Evolutionary conservation across 2,888 invertebrate species (phyloP).

Genomic region (Lasioglossum marginatum): DNA sequence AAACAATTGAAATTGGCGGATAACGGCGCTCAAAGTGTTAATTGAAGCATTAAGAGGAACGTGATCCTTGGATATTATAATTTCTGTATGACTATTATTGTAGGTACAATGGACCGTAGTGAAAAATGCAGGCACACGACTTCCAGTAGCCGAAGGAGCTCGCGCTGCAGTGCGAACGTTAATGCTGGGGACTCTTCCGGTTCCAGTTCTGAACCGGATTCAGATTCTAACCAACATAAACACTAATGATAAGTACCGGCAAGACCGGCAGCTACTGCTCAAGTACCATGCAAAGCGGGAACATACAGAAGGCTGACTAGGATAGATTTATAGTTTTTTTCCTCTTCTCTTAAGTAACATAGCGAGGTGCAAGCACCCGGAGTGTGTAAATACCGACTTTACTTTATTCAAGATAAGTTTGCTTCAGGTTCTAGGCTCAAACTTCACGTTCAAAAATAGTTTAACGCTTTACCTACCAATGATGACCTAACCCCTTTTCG

Average conservation of each 20-base stretch:
- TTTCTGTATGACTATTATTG: constrained; percentile 71
- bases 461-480: neutral
- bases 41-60: neutral
- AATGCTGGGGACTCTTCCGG: constrained; percentile 82
- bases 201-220: constrained; percentile 83
- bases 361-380: constrained; percentile 36
- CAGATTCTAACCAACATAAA: constrained; percentile 80
- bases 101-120: constrained; percentile 83
- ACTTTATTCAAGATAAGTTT: constrained; percentile 33
- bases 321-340: constrained; percentile 76
- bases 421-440: constrained; percentile 4
- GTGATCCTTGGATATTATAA: constrained; percentile 47
- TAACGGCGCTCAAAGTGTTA: neutral
- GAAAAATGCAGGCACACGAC: constrained; percentile 82
- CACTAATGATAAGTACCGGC: constrained; percentile 78
- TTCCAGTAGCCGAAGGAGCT: constrained; percentile 80
- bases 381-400: constrained; percentile 4
- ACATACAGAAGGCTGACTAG: constrained; percentile 84
- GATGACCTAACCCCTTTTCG: neutral
- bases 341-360: constrained; percentile 36
- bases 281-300: constrained; percentile 83
- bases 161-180: constrained; percentile 82
- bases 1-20: neutral
- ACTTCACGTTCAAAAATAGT: neutral
- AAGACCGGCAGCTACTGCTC: constrained; percentile 83